Base-by-base conservation (phyloP, 2,888 invertebrate species). In the Ophion obscuratus region DNA sequence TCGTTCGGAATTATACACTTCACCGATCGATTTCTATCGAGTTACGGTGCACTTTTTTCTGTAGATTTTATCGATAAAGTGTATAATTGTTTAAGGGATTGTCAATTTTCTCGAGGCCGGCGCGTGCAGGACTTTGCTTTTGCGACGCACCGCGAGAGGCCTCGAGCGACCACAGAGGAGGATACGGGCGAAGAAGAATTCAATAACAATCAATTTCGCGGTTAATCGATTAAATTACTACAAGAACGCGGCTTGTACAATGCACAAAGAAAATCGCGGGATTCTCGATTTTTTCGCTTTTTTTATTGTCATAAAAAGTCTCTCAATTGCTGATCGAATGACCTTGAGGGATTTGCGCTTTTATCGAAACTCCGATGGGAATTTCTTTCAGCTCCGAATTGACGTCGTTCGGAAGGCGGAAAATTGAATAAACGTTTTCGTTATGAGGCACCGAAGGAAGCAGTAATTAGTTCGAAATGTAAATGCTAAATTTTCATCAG, bases 141-240 rank as follows among this genome's bases (percentile, higher is more conserved):
- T 74, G 62, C 81, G 57, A 74, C 59, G 67, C 57, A 75, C 76
- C 62, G 77, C 73, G 77, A 73, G 73, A 61, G 20, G 62, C 62
- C 81, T 79, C 78, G 74, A 59, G 11, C 68, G 7, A 53, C 57
- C 62, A 57, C 62, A 62, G 17, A 57, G 24, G 57, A 68, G 78
- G 53, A 53, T 24, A 68, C 61, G 83, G 80, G 81, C 20, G 44
- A 73, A 61, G n/a, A 59, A 61, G 14, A 57, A 84, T 83, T 88
- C 88, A 90, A 92, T 93, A 92, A 92, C 90, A 90, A 92, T 92
- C 90, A 92, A 91, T 92, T 92, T 90, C 91, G 91, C 89, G 91
- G 91, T 92, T 91, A 92, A 92, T 90, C 91, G 91, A 88, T 90
- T 78, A 93, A 92, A 93, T 93, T 93, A 89, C 92, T 92, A 90